Evolutionary conservation across 2,113 vertebrate species (phyloP).

Genomic region (Rhineura floridana): DNA sequence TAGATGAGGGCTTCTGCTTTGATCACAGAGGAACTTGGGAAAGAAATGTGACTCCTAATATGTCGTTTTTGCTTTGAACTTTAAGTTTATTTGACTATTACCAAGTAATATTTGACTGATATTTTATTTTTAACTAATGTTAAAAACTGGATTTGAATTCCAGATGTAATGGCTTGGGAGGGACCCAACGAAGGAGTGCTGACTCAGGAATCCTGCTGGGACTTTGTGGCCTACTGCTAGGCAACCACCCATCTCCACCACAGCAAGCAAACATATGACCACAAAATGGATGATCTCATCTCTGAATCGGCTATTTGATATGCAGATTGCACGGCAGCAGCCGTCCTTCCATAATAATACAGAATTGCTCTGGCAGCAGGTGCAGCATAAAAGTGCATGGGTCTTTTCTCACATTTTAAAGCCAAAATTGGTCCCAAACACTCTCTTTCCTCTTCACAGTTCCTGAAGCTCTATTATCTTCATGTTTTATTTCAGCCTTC

Average conservation of each 20-base stretch:
- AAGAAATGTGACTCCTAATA: slow-evolving; percentile 38
- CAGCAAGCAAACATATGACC: slow-evolving; percentile 73
- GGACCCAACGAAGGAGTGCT: slow-evolving; percentile 65
- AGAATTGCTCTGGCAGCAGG: slow-evolving; percentile 74
- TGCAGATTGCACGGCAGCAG: slow-evolving; percentile 74
- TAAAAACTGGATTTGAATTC: slow-evolving; percentile 60
- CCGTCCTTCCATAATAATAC: slow-evolving; percentile 69
- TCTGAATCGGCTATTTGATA: slow-evolving; percentile 82
- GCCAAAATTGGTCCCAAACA: slow-evolving; percentile 47
- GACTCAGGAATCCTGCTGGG: slow-evolving; percentile 77
- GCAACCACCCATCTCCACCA: slow-evolving; percentile 76
- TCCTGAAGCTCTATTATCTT: slow-evolving; percentile 68
- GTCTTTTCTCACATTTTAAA: slow-evolving; percentile 61
- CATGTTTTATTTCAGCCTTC: slow-evolving; percentile 62
- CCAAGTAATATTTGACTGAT: slow-evolving; percentile 26
- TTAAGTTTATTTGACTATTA: slow-evolving; percentile 24
- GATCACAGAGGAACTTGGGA: slow-evolving; percentile 32
- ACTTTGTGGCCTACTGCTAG: slow-evolving; percentile 77
- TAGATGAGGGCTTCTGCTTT: too few relatives aligned
- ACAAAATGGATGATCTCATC: slow-evolving; percentile 80
- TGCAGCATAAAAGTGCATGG: slow-evolving; percentile 69
- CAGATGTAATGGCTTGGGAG: slow-evolving; percentile 46
- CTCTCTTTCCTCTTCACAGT: slow-evolving; percentile 37
- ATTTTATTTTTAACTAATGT: slow-evolving; percentile 54
- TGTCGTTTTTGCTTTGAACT: slow-evolving; percentile 51